Conservation (phyloP, 2,797 vertebrate species). For the Pachyuromys duprasi region DNA sequence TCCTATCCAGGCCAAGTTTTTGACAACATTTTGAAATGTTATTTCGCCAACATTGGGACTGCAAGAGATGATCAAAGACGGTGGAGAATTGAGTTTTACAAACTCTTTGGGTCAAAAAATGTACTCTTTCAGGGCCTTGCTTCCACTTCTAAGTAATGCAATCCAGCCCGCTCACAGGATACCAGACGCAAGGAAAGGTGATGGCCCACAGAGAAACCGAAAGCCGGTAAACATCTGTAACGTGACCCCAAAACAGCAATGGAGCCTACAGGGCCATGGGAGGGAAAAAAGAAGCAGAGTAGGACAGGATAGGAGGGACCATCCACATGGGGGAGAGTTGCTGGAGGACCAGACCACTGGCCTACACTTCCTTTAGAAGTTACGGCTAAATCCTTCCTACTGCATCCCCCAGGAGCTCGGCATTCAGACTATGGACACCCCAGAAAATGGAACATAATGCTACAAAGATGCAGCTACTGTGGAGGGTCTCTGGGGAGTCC, state of each 20-base stretch:
- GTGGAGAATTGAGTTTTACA: slow-evolving; percentile 64
- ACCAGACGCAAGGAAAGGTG: not conserved
- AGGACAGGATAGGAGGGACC: too few relatives aligned
- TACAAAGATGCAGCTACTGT: not conserved
- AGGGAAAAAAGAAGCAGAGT: not conserved
- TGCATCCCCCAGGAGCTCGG: not conserved
- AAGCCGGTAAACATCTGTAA: not conserved
- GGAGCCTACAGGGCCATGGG: not conserved
- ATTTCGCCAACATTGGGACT: slow-evolving; percentile 60
- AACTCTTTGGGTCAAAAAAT: slow-evolving; percentile 47
- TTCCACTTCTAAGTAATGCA: slow-evolving; percentile 26
- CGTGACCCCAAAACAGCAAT: not conserved
- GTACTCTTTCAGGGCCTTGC: slow-evolving; percentile 44
- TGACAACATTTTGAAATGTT: slow-evolving; percentile 70
- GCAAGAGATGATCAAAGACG: not conserved
- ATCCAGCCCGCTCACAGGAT: slow-evolving; percentile 7
- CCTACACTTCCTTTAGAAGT: not conserved
- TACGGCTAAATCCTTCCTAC: not conserved
- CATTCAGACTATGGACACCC: not conserved
- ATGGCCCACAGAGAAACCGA: not conserved
- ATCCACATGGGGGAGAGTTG: not conserved
- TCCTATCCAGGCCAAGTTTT: slow-evolving; percentile 67
- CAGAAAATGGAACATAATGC: not conserved
- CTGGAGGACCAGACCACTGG: not conserved
- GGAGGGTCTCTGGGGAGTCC: not conserved